Base-by-base conservation (phyloP, 2,888 invertebrate genomes). In the Oscheius sp. region DNA sequence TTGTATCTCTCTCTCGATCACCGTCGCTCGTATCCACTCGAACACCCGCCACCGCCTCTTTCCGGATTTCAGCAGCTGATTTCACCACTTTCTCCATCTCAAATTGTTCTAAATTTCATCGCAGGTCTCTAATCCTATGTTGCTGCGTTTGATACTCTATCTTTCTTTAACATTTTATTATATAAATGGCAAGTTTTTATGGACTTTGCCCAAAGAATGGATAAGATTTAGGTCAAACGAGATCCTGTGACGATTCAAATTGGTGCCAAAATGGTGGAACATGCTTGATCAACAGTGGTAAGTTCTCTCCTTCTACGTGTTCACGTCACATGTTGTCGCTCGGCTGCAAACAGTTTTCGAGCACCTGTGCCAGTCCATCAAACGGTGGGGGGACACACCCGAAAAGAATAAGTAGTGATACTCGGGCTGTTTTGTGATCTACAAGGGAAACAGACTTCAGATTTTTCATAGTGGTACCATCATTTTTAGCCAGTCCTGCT, bases 231-330 rank as follows among this genome's bases (percentile, higher is more conserved):
- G 47, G 22, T 3, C 49, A 49, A 14, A 24, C 26, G 9, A 24
- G 12, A 6, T 26, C 22, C 6, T 51, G 64, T 22, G 22, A 22
- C 20, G 62, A 62, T n/a, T 5, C 17, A 9, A 17, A 9, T 1
- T 65, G 36, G 17, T 65, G 65, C 33, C 32, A 44, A 45, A 65
- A 65, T 56, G 65, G 65, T n/a, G 65, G 65, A 8, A 65, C 56
- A 41, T 65, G 65, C 28, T 14, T 41, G 6, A 28, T 56, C 14
- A 65, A 49, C 28, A 65, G 65, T 33, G 30, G 65, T 65, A 28
- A 56, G 65, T 65, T 38, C 12, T 26, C 47, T 28, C 9, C 33
- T 38, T 9, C 17, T 8, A 22, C 41, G 41, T 8, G 17, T 44
- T 41, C 26, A 41, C 32, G 57, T 59, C 26, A 44, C n/a, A 59